Base-by-base conservation (phyloP, 37 sponge, comb jelly and placozoan species). In the Chondrilla cf. caribensis region DNA sequence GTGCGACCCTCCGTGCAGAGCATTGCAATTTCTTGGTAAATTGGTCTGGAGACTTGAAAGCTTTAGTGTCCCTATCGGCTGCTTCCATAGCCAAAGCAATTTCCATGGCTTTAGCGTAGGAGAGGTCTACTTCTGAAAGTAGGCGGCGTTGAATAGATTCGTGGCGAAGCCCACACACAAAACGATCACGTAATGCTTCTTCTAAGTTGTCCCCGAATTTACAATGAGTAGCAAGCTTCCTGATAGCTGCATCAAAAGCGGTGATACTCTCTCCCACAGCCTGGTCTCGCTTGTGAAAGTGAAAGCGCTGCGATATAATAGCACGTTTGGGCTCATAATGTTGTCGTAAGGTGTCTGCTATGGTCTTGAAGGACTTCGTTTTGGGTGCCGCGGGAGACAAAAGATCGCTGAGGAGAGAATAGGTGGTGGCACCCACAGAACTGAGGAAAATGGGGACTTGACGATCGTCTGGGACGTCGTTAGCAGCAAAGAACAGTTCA, bases 101-200 rank as follows among this genome's bases (percentile, higher is more conserved):
- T 44, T 83, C 77, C 18, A 68, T 11, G 8, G 86, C 86, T 38
- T 71, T 80, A 15, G 58, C 73, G 4, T 78, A 58, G 42, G 70
- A 38, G 41, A 86, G 86, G 29, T 55, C 57, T 11, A 38, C 8
- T 33, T 70, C 68, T 59, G 85, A 55, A n/a, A 84, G 57, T 54
- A 84, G 31, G 44, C 77, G 32, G 0, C 70, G 2, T 37, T 84
- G 85, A 31, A 78, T 43, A 15, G 68, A 47, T 62, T 78, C 85
- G 29, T 62, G 54, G 22, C 79, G 67, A 47, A 84, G 22, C 1
- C 85, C 85, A 78, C 85, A 84, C 9, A 84, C 85, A 25, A 84
- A 84, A 18, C 77, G 60, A 55, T 84, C 84, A 1, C 77, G 77
- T 14, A 84, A 68, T 3, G 70, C 18, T 26, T 59, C 79, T 15